A percentile compares a stretch with the other conserved stretches of the same genome.
Conservation (phyloP, 2,888 invertebrate species). For the Pyrrhia umbra region DNA sequence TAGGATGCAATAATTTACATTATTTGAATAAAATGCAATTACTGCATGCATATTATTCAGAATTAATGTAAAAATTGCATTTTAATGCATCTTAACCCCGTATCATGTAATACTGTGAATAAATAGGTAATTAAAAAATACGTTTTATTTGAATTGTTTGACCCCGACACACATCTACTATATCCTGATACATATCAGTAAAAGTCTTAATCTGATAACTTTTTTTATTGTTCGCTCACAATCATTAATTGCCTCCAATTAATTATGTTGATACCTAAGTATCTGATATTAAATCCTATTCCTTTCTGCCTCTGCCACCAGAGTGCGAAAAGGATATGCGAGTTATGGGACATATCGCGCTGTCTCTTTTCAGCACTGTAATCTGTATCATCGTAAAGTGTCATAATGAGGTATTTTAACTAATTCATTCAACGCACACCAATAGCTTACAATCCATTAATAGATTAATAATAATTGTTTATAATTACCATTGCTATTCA, state of each 20-base stretch:
- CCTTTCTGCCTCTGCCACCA: no score
- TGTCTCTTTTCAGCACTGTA: no score
- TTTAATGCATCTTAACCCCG: neutral
- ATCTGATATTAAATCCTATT: neutral
- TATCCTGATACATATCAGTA: constrained; percentile 45
- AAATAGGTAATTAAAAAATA: constrained; percentile 4
- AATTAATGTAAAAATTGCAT: neutral
- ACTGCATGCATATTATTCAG: neutral
- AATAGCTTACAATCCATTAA: no score
- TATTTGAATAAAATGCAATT: constrained; percentile 8
- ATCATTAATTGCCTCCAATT: constrained; percentile 12
- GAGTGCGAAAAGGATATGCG: no score
- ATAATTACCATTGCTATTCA: no score
- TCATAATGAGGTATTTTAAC: no score
- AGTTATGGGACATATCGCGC: no score
- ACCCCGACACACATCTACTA: constrained; percentile 35
- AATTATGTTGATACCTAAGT: constrained; percentile 9
- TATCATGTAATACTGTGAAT: neutral
- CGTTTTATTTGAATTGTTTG: constrained; percentile 13
- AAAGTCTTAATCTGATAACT: constrained; percentile 36
- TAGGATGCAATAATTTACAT: neutral
- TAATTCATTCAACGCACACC: no score
- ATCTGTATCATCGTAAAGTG: no score
- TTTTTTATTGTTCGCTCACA: constrained; percentile 24
- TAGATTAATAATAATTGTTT: no score